Conservation (phyloP, 2,888 invertebrate genomes). For the Elegia similella region DNA sequence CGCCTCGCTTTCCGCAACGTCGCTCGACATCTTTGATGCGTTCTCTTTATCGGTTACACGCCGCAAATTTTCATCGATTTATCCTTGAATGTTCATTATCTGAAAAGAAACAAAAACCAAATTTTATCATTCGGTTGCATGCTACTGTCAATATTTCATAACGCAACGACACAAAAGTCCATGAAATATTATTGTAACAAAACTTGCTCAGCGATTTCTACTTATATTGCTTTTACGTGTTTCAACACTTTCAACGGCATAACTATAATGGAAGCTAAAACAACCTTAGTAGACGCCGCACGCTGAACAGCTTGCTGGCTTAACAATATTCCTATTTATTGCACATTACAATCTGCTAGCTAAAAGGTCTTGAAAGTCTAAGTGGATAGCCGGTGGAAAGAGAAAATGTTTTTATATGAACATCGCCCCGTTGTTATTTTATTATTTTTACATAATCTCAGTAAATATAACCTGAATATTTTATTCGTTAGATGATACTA, state of each 20-base stretch:
- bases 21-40: constrained; percentile 35
- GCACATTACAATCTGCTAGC: not conserved
- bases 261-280: not conserved
- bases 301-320: not conserved
- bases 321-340: not conserved
- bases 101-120: constrained; percentile 9
- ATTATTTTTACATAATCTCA: too few species aligned
- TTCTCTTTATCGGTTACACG: not conserved
- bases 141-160: not conserved
- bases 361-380: not conserved
- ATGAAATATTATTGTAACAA: not conserved
- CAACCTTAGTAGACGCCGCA: not conserved
- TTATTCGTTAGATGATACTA: too few species aligned
- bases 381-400: not conserved
- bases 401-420: not conserved
- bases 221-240: not conserved
- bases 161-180: not conserved
- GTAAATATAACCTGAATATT: too few species aligned
- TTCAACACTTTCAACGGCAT: not conserved
- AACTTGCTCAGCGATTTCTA: not conserved
- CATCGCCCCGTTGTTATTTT: too few species aligned
- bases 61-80: constrained; percentile 2
- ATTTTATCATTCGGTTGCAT: not conserved
- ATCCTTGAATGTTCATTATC: constrained; percentile 18
- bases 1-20: constrained; percentile 38